A percentile compares a stretch with the other conserved stretches of the same genome.
phyloP scores from a whole-genome alignment of 1,140 invertebrate genomes.

The Hermetia illucens region DNA sequence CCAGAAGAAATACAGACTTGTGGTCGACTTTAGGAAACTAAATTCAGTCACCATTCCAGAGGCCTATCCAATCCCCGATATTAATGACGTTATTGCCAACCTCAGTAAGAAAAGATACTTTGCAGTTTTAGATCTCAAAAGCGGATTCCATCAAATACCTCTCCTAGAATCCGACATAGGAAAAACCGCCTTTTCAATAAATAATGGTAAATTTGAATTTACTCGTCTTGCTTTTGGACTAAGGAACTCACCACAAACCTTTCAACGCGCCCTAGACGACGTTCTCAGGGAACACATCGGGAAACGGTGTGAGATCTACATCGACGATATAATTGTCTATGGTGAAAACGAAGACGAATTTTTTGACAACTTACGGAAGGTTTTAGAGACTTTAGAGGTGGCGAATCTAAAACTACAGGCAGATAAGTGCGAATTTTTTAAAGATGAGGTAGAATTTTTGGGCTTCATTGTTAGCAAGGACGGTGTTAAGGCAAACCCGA shows the following conservation, averaged over 20 bases:
- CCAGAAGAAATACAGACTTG: conserved; percentile 21
- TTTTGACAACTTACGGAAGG: conserved; percentile 9
- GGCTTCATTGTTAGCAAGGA: conserved; percentile 9
- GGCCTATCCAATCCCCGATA: conserved; percentile 34
- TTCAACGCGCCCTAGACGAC: conserved; percentile 31
- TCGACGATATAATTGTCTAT: conserved; percentile 14
- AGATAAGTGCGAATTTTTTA: conserved; percentile 9
- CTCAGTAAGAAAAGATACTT: conserved; percentile 29
- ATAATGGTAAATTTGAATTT: conserved; percentile 27
- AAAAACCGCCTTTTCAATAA: conserved; percentile 27
- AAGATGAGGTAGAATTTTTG: conserved; percentile 9
- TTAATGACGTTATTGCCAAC: conserved; percentile 30
- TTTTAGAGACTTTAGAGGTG: conserved; percentile 5
- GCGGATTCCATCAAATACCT: conserved; percentile 35
- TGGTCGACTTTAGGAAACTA: conserved; percentile 22
- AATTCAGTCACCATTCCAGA: conserved; percentile 28
- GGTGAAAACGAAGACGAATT: conserved; percentile 15
- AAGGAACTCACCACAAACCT: conserved; percentile 28
- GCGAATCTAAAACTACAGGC: conserved; percentile 8
- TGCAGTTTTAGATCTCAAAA: conserved; percentile 29
- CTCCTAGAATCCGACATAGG: conserved; percentile 15
- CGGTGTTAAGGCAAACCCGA: conserved; percentile 11
- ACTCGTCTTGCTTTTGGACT: conserved; percentile 27
- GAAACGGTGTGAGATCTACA: conserved; percentile 14
- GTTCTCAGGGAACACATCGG: conserved; percentile 17